Base-by-base conservation (phyloP, 1,140 invertebrate genomes). In the Heterodera schachtii region DNA sequence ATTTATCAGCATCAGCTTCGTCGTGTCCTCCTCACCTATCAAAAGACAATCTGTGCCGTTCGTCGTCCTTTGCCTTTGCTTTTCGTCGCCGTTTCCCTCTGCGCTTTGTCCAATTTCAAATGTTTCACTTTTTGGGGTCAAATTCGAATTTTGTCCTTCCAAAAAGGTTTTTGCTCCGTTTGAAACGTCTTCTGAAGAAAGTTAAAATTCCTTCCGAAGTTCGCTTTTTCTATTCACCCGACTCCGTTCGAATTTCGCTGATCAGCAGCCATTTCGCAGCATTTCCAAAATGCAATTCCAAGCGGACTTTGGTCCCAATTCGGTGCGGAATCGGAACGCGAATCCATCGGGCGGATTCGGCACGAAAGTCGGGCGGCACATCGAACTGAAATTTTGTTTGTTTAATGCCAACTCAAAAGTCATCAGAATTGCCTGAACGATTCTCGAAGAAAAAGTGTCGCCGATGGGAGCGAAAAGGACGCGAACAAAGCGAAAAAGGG, bases 191-290 rank as follows among this genome's bases (percentile, higher is more conserved):
- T 76, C 74, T 64, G 57, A 76, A 76, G 3, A 75, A 19, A 49
- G 19, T 9, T 4, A 6, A 43, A 64, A 41, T 52, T 57, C 21
- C 41, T 76, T 31, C 31, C 31, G 31, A 31, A 31, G 13, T 49
- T 6, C 6, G 21, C 7, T 52, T 13, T 66, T 66, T 49, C 21
- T 11, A 47, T 71, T 21, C 74, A 85, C 83, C 83, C 47, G 31
- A 78, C 60, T 87, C 85, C 31, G 85, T 79, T 49, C 44, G 52
- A 31, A 87, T 77, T 71, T 86, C 85, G 71, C 83, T 85, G 21
- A 86, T 67, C 52, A 86, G 57, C 47, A 86, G 60, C 84, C 73
- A 86, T 44, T 86, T 79, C n/a, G 86, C 64, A 21, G 78, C 41
- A 31, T 70, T n/a, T 8, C n/a, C 85, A 49, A 87, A 79, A 43